Evolutionary conservation across 2,888 invertebrate species (phyloP).

Genomic region (Apeira syringaria): DNA sequence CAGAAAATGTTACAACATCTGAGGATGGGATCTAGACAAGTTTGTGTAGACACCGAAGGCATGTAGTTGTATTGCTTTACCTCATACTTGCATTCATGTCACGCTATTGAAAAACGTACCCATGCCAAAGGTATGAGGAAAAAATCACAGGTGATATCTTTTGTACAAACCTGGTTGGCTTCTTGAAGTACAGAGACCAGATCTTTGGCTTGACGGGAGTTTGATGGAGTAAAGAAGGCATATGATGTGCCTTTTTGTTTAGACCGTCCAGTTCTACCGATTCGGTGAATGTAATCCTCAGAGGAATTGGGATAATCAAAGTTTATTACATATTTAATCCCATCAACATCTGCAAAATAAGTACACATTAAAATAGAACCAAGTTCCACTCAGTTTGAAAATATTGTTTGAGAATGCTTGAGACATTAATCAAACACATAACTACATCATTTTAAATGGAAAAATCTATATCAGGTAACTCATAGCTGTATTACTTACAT

Average conservation of each 20-base stretch:
- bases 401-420: background rate
- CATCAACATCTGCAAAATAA: conserved; percentile 92
- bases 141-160: background rate
- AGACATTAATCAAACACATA: background rate
- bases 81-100: conserved; percentile 91
- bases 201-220: conserved; percentile 94
- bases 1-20: conserved; percentile 81
- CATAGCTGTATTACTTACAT: conserved; percentile 77
- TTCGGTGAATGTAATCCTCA: conserved; percentile 98
- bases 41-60: conserved; percentile 91
- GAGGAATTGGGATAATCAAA: conserved; percentile 98
- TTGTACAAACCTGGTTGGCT: conserved; percentile 90
- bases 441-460: conserved; percentile 27
- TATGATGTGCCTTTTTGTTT: conserved; percentile 95
- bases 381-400: conserved; percentile 3
- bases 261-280: conserved; percentile 95
- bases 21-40: conserved; percentile 91
- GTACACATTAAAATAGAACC: conserved; percentile 15
- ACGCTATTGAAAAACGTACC: conserved; percentile 85
- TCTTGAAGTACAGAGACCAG: conserved; percentile 94
- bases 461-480: conserved; percentile 57
- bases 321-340: conserved; percentile 98
- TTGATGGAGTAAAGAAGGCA: conserved; percentile 96
- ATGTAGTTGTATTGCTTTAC: conserved; percentile 87
- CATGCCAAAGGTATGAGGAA: conserved; percentile 91